These are phyloP conservation scores for Prorops nasuta DNA, from an alignment of 1,140 invertebrate species.

Conservation along the genomic window DNA sequence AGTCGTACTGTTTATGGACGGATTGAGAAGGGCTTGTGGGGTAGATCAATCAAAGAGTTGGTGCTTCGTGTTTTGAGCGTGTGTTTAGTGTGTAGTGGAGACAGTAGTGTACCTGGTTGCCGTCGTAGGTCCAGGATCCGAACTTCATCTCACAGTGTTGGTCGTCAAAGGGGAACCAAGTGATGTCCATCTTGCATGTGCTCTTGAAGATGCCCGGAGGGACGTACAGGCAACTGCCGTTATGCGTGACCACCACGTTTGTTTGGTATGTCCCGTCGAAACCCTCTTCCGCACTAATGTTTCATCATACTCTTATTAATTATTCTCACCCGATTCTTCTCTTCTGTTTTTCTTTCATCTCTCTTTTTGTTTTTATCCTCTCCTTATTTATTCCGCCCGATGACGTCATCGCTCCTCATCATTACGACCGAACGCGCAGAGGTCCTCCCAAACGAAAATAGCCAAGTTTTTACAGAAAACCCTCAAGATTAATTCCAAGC, in stretches of 20 bases:
- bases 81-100: constrained; percentile 42
- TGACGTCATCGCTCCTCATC: too few relatives aligned
- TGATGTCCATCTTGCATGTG: constrained; percentile 99
- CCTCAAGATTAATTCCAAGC: constrained; percentile 16
- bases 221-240: constrained; percentile 94
- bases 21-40: too few relatives aligned
- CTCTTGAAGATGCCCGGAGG: constrained; percentile 98
- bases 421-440: too few relatives aligned
- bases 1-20: too few relatives aligned
- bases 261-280: constrained; percentile 97
- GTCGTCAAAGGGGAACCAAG: constrained; percentile 98
- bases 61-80: constrained; percentile 21
- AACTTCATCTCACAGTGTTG: constrained; percentile 96
- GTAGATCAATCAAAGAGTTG: too few relatives aligned
- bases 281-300: constrained; percentile 90
- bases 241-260: constrained; percentile 93
- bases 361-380: constrained; percentile 16
- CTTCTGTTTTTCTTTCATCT: constrained; percentile 20
- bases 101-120: constrained; percentile 74
- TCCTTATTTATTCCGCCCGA: constrained; percentile 6
- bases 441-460: too few relatives aligned
- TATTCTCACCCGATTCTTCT: constrained; percentile 31
- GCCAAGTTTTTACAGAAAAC: too few relatives aligned
- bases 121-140: constrained; percentile 93
- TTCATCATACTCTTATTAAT: constrained; percentile 39